Evolutionary conservation across 1,140 invertebrate species (phyloP), one percentile per base, ranked within the genome.

Genomic region (Caenorhabditis brenneri): DNA sequence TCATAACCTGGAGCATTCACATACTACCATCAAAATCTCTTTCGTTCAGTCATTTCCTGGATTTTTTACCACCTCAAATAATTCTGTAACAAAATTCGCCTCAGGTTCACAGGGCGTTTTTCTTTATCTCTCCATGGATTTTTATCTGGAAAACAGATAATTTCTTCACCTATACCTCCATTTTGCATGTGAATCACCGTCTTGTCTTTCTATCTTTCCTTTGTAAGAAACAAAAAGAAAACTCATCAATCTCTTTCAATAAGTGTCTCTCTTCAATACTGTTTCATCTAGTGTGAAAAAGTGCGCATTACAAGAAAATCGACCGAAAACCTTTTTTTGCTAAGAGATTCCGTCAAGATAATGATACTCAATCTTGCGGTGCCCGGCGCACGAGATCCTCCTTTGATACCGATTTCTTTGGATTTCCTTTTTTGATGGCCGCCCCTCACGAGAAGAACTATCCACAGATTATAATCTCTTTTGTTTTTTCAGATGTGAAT

Each of bases 401-500:
- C 19, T 33, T 33, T 65, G 58, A 36, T 33, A 33, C 29, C 58
- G 27, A 10, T 19, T 65, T 36, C 36, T 65, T 65, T 65, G 3
- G 6, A 3, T 19, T 51, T n/a, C n/a, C 16, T 19, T 33, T 65
- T 36, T 36, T 65, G 58, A 65, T 65, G 10, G 58, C 31, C 58
- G 58, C 31, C 31, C 9, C n/a, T 22, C n/a, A 16, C 9, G 48
- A 79, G 19, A 24, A 1, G 15, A n/a, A 5, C 19, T 27, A 19
- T 58, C 24, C 3, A n/a, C n/a, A 27, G 53, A 58, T 58, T 58
- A 19, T 9, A 12, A 58, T 58, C 53, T 58, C 9, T 29, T 10
- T 19, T 36, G n/a, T 19, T 36, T 36, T 79, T 80, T 84, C 53
- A 86, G 82, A 79, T 86, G 84, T 39, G 79, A 84, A 48, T 86